A percentile compares a stretch with the other conserved stretches of the same genome.
Conservation (phyloP, 2,888 invertebrate genomes). For the Megaustenia siamemsis region DNA sequence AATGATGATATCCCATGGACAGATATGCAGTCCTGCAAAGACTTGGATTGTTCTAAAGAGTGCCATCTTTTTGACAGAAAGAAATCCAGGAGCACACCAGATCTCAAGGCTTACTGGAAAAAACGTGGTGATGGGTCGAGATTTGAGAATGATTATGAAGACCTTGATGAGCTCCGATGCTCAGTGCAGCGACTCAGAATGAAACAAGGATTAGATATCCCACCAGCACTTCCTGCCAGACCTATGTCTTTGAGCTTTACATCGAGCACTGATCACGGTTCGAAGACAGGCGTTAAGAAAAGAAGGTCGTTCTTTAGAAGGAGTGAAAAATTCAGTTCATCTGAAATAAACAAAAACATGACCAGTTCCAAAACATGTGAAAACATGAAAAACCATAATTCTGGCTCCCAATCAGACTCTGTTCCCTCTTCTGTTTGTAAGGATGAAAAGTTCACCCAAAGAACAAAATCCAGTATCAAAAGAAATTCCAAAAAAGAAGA, state of each 20-base stretch:
- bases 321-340: neutral
- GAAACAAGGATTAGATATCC: neutral
- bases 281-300: neutral
- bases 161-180: conserved; percentile 18
- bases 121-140: neutral
- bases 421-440: neutral
- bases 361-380: neutral
- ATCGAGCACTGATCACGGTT: neutral
- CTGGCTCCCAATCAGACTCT: neutral
- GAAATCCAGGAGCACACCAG: conserved; percentile 30
- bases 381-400: neutral
- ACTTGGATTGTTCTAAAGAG: neutral
- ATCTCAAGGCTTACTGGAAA: conserved; percentile 9
- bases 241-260: conserved; percentile 11
- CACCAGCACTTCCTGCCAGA: conserved; percentile 39
- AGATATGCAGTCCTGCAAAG: neutral
- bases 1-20: neutral
- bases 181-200: neutral
- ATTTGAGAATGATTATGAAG: conserved; percentile 47
- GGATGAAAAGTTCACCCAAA: neutral
- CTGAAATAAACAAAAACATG: neutral
- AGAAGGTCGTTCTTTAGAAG: conserved; percentile 1
- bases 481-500: conserved; percentile 13
- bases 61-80: neutral
- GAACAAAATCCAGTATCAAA: neutral